These are phyloP conservation scores for Bruchidius siliquastri DNA, from an alignment of 2,888 invertebrate species.

Conservation along the genomic window DNA sequence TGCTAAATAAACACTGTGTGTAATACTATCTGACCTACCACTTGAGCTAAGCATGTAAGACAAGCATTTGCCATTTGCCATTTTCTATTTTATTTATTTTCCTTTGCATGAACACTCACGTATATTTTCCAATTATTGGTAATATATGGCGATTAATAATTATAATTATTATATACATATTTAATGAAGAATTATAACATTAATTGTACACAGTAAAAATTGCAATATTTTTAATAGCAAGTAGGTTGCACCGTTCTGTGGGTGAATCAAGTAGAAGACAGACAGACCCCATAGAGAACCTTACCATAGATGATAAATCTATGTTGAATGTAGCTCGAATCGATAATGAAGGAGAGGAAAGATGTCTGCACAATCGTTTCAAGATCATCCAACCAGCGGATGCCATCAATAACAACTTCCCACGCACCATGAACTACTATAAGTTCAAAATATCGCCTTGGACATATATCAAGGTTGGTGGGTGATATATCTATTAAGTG, in stretches of 20 bases:
- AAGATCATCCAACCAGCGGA: conserved; percentile 52
- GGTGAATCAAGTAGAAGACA: not conserved
- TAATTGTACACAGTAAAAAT: no score
- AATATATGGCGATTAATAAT: no score
- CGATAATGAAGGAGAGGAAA: conserved; percentile 56
- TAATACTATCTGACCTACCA: no score
- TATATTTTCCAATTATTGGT: no score
- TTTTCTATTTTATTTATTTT: no score
- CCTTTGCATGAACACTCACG: no score
- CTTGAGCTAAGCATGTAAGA: no score
- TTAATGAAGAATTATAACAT: no score
- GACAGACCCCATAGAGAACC: conserved; percentile 1
- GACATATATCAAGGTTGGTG: conserved; percentile 56
- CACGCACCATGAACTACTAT: conserved; percentile 57
- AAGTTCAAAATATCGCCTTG: conserved; percentile 67
- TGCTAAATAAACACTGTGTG: no score
- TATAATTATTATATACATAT: no score
- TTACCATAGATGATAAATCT: conserved; percentile 17
- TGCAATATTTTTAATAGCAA: not conserved
- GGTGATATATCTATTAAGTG: not conserved
- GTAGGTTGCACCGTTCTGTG: not conserved
- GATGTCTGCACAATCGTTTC: conserved; percentile 52
- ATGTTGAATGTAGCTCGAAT: conserved; percentile 16
- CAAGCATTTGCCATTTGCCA: no score
- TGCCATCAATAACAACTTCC: conserved; percentile 32